Evolutionary conservation across 2,797 vertebrate genomes (phyloP), one percentile per base, ranked within the genome.

Genomic region (Anableps anableps): DNA sequence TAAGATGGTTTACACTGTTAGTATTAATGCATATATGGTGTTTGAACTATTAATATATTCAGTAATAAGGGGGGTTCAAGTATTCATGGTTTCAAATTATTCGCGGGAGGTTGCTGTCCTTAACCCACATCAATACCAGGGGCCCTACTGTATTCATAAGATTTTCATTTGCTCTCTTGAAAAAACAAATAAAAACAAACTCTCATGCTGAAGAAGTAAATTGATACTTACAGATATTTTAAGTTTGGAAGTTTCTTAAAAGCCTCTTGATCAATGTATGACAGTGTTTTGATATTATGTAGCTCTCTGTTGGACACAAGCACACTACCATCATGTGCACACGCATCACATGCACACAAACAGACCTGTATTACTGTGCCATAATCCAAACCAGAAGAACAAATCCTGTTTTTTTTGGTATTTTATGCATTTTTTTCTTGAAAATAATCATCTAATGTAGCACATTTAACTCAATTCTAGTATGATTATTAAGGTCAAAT

Each of bases 221-320:
- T n/a, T 0, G 21, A 62, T 91, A 97, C 97, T 97, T 92, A 97
- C 97, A 98, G 95, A 79, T 97, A 97, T 91, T 96, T 97, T 77
- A 97, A 76, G 83, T 95, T 88, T 5, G 97, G 96, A 21, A 98
- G 96, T 41, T 97, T 93, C 89, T 95, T 95, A 82, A 98, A 96
- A 4, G 97, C 97, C 9, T 96, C 94, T 36, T 91, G 87, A 77
- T 97, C 93, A 88, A 98, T 97, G 83, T 94, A 93, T 58, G 92
- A 91, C 85, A 98, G 90, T 31, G 92, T 95, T 93, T 93, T 96
- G 68, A 96, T 92, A 76, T 96, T 96, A 72, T 95, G 93, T 79
- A 98, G 95, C 88, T 98, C 96, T 96, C 97, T 97, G 13, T 74
- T 72, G 38, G 50, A 92, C 55, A 89, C 89, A 89, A 17, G 90